A percentile compares a stretch with the other conserved stretches of the same genome.
phyloP scores from a whole-genome alignment of 1,140 invertebrate genomes.

The Formica exsecta region DNA sequence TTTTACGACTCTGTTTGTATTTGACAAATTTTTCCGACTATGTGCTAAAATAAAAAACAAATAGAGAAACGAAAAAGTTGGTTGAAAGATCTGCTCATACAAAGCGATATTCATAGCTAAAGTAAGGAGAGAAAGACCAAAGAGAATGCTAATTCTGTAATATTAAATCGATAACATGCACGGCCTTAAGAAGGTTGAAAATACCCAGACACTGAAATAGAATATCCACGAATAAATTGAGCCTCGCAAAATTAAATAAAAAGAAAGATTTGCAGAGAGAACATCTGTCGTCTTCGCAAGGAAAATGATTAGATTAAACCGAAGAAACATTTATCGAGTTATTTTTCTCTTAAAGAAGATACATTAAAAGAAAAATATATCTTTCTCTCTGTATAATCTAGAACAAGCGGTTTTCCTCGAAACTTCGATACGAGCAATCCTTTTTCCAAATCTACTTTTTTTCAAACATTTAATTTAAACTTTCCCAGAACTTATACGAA shows the following conservation, averaged over 20 bases:
- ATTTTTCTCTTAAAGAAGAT: background rate
- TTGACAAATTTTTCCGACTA: conserved; percentile 17
- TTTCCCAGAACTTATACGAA: background rate
- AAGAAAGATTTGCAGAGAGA: background rate
- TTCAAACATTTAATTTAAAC: background rate
- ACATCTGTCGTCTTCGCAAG: background rate
- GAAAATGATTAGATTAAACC: background rate
- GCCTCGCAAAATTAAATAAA: background rate
- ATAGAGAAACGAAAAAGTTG: background rate
- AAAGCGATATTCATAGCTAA: conserved; percentile 1
- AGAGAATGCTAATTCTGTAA: conserved; percentile 16
- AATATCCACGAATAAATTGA: background rate
- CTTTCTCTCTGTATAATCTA: background rate
- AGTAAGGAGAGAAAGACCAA: background rate
- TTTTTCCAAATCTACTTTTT: background rate
- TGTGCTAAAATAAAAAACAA: background rate
- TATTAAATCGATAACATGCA: conserved; percentile 47
- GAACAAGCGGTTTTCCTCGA: background rate
- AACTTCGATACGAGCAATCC: background rate
- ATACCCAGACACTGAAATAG: conserved; percentile 15
- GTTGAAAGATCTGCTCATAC: background rate
- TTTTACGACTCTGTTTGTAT: background rate
- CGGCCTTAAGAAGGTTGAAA: conserved; percentile 27
- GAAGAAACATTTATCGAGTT: background rate
- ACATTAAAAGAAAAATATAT: background rate